phyloP scores from a whole-genome alignment of 1,140 invertebrate genomes.

The Lordiphosa clarofinis region DNA sequence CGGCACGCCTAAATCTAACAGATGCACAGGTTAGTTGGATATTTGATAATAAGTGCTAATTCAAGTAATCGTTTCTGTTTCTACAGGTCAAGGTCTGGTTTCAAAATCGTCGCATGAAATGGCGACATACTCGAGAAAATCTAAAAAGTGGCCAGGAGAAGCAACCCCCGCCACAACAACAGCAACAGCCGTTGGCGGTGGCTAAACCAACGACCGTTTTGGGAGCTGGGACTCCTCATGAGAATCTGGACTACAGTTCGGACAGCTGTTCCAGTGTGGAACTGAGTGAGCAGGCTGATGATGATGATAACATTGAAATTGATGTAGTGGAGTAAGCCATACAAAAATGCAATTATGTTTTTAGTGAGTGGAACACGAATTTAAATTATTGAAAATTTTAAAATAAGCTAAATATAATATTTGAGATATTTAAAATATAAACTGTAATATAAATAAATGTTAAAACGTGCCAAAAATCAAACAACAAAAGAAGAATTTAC shows the following conservation, averaged over 20 bases:
- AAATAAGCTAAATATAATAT: slow-evolving; percentile 14
- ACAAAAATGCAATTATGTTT: neutral
- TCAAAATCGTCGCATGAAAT: slow-evolving; percentile 96
- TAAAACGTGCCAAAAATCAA: slow-evolving; percentile 6
- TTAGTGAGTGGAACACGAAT: slow-evolving; percentile 24
- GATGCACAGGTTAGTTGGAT: slow-evolving; percentile 90
- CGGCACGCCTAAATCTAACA: slow-evolving; percentile 95
- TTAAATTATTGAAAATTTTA: slow-evolving; percentile 42
- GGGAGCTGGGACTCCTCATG: slow-evolving; percentile 1
- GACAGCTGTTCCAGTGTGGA: slow-evolving; percentile 55
- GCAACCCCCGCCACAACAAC: slow-evolving; percentile 20
- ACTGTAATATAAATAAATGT: slow-evolving; percentile 16
- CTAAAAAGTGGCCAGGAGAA: slow-evolving; percentile 79
- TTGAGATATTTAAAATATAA: slow-evolving; percentile 17
- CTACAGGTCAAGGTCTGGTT: slow-evolving; percentile 95
- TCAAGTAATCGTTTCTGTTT: neutral
- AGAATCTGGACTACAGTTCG: slow-evolving; percentile 46
- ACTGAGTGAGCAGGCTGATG: slow-evolving; percentile 46
- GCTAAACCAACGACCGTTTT: neutral
- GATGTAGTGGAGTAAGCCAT: slow-evolving; percentile 78
- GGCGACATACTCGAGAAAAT: slow-evolving; percentile 90
- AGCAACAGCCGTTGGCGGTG: neutral
- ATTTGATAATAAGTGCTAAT: neutral
- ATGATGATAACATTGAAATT: slow-evolving; percentile 80
- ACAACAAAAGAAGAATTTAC: neutral